Percentiles rank a stretch among this genome's conserved stretches.
phyloP scores from a whole-genome alignment of 2,797 vertebrate genomes.

The Helarctos malayanus region DNA sequence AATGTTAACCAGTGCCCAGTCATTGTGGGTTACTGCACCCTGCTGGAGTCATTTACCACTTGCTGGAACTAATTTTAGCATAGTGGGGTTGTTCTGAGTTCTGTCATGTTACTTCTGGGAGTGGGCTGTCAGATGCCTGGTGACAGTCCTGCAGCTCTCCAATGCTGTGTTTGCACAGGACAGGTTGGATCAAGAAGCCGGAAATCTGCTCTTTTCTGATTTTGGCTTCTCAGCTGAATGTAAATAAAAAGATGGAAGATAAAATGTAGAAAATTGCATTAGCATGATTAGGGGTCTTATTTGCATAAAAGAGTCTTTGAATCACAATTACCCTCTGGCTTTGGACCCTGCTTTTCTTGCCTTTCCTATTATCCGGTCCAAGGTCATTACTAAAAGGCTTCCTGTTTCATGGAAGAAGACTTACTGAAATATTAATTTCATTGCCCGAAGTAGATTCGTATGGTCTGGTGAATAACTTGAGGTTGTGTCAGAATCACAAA shows the following conservation, averaged over 20 bases:
- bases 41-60: not conserved
- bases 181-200: not conserved
- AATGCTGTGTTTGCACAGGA: not conserved
- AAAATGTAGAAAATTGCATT: slow-evolving; percentile 70
- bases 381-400: slow-evolving; percentile 79
- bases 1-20: not conserved
- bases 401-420: slow-evolving; percentile 49
- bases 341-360: slow-evolving; percentile 66
- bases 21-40: not conserved
- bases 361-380: slow-evolving; percentile 71
- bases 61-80: not conserved
- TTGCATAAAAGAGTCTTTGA: slow-evolving; percentile 79
- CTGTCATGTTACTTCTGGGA: not conserved
- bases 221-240: slow-evolving; percentile 63
- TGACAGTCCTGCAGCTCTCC: not conserved
- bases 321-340: slow-evolving; percentile 76
- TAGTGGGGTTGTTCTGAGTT: not conserved
- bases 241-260: slow-evolving; percentile 75
- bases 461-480: slow-evolving; percentile 66
- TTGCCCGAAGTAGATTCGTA: slow-evolving; percentile 66
- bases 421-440: slow-evolving; percentile 80
- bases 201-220: slow-evolving; percentile 24
- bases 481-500: slow-evolving; percentile 47
- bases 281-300: slow-evolving; percentile 75
- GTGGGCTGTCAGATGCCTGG: not conserved